Evolutionary conservation across 2,797 vertebrate genomes (phyloP).

Genomic region (Zonotrichia albicollis): DNA sequence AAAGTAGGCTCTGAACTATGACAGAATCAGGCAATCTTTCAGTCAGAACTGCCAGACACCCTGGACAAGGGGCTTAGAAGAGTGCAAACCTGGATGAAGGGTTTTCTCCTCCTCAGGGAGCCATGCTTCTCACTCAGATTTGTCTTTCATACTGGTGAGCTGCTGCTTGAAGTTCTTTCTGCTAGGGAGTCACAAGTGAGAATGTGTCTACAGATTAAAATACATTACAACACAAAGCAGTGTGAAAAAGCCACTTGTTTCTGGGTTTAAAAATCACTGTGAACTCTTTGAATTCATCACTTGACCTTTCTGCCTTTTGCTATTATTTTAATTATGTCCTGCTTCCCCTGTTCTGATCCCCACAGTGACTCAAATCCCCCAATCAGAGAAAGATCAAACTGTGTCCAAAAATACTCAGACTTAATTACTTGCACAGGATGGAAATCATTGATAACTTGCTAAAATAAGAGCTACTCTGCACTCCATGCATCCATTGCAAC

Average conservation of each 20-base stretch:
- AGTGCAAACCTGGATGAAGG: background rate
- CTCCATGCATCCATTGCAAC: background rate
- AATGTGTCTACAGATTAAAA: background rate
- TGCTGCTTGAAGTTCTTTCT: background rate
- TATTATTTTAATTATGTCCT: background rate
- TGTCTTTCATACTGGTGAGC: background rate
- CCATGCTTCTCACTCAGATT: background rate
- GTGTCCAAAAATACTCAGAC: conserved; percentile 31
- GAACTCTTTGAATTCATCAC: background rate
- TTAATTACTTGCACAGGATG: conserved; percentile 19
- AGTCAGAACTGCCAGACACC: background rate
- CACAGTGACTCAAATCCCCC: conserved; percentile 4
- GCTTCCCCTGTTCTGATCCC: conserved; percentile 10
- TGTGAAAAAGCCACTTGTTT: background rate
- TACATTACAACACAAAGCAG: background rate
- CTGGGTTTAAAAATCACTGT: background rate
- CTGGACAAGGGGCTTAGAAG: background rate
- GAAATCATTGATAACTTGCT: conserved; percentile 37
- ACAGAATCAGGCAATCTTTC: background rate
- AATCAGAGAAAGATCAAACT: conserved; percentile 14
- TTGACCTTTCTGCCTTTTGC: background rate
- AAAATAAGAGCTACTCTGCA: conserved; percentile 12
- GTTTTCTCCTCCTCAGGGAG: background rate
- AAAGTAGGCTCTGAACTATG: background rate
- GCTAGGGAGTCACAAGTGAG: background rate